Base-by-base conservation (phyloP, 2,888 invertebrate species). In the Meganola albula region DNA sequence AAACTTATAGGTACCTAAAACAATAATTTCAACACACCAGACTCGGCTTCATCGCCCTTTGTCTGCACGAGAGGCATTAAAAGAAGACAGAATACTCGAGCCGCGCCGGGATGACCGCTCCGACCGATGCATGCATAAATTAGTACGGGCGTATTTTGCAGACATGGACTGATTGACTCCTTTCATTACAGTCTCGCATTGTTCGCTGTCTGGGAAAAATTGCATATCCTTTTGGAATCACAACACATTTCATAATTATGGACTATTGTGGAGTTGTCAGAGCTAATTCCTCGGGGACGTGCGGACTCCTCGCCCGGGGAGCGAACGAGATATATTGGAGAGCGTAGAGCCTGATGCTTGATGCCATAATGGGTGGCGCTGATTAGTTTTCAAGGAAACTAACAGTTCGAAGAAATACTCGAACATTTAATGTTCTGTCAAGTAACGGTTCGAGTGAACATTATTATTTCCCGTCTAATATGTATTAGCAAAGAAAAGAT, bases 231-330 rank as follows among this genome's bases (percentile, higher is more conserved):
- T 73, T 73, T 57, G 63, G 71, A 79, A 79, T 82, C 72, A 74
- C 80, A 75, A 82, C 82, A 83, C 84, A 83, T 83, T 83, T 85
- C 85, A 84, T 83, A 84, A 85, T 85, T 84, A 85, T 84, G 80
- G 85, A 74, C 82, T 80, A 85, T 85, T 85, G 85, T 85, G 75
- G 68, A 57, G 69, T 72, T 75, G 84, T 78, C 74, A 55, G 66
- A 62, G 64, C 63, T 79, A 80, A 82, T 83, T 77, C 65, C 64
- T 64, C 54, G 63, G 57, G 54, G 70, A 77, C 67, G 65, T 59
- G 59, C 58, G 59, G 59, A 61, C 67, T 72, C 66, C 53, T 65
- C 69, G 72, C 70, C 64, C 63, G 59, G 49, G 64, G 65, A 63
- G 52, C 46, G 52, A 39, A 40, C 47, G 67, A 71, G 66, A 80